A percentile compares a stretch with the other conserved stretches of the same genome.
Evolutionary conservation across 2,888 invertebrate genomes (phyloP).

Genomic region (Celastrina argiolus): DNA sequence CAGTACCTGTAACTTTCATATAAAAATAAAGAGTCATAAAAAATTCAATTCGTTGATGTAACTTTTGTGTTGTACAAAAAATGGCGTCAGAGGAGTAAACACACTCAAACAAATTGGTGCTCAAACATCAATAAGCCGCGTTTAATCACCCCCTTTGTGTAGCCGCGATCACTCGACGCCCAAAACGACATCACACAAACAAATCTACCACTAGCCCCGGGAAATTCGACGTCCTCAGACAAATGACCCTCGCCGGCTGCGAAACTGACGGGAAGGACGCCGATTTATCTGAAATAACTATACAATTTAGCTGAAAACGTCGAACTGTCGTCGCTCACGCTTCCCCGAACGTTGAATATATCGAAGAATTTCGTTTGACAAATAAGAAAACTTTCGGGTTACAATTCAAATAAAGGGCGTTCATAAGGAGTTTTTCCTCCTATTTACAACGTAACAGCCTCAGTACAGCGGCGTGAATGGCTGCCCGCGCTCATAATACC

Average conservation of each 20-base stretch:
- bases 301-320: conserved; percentile 67
- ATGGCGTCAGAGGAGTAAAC: conserved; percentile 38
- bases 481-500: not conserved
- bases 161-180: conserved; percentile 32
- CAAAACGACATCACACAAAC: conserved; percentile 35
- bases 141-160: conserved; percentile 35
- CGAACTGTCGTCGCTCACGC: conserved; percentile 69
- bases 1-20: too few relatives aligned
- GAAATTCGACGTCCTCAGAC: conserved; percentile 60
- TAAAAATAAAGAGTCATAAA: not conserved
- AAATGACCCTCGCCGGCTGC: conserved; percentile 69
- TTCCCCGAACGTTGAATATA: conserved; percentile 70
- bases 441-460: conserved; percentile 62
- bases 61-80: conserved; percentile 24
- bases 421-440: conserved; percentile 57
- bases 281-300: conserved; percentile 75
- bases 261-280: conserved; percentile 60
- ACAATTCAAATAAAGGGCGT: conserved; percentile 62
- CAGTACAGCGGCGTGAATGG: not conserved
- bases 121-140: conserved; percentile 34
- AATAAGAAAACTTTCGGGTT: conserved; percentile 56
- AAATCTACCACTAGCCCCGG: conserved; percentile 43
- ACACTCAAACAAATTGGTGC: conserved; percentile 49
- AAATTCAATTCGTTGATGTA: not conserved
- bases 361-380: conserved; percentile 68